Evolutionary conservation across 2,113 vertebrate genomes (phyloP), one percentile per base, ranked within the genome.

Genomic region (Cheilinus undulatus): DNA sequence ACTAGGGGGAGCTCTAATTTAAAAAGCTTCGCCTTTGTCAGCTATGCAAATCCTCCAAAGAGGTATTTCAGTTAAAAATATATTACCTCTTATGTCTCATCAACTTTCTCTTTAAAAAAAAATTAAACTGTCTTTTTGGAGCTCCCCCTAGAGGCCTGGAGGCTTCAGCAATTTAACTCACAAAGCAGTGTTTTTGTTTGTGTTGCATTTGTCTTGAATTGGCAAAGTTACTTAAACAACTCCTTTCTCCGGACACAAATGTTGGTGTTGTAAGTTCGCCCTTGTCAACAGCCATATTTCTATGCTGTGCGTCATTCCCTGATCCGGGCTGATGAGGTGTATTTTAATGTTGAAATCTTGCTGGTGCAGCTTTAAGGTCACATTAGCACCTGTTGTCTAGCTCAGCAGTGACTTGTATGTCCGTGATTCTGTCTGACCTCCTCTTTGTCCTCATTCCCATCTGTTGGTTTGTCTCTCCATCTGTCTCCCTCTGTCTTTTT

Each of bases 371-470:
- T 84, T 78, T 74, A 78, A 73, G 77, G 86, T 78, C 60, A 71
- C 38, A 61, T 61, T 49, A 70, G 81, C 76, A 84, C 80, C 76
- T 84, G 80, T 71, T 77, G 76, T 80, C 53, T 72, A 50, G 75
- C 63, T 82, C 63, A 78, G 67, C 46, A 38, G 61, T 64, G 63
- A 80, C 81, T 85, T 58, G 36, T 82, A 49, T 23, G 46, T 80
- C 63, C 62, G 46, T 62, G 76, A 36, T 64, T 76, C 73, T 72
- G 83, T 78, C 72, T 87, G 86, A 84, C 78, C 74, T 86, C 83
- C 51, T 82, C 73, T 86, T 77, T 72, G 77, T 82, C 84, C 85
- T 88, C 45, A 38, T 64, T 64, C 78, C 85, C 83, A 86, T 89
- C 81, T 88, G 88, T 86, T 72, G 43, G 30, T 81, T 83, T 65